Evolutionary conservation across 2,113 vertebrate genomes (phyloP).

Genomic region (Passer domesticus): DNA sequence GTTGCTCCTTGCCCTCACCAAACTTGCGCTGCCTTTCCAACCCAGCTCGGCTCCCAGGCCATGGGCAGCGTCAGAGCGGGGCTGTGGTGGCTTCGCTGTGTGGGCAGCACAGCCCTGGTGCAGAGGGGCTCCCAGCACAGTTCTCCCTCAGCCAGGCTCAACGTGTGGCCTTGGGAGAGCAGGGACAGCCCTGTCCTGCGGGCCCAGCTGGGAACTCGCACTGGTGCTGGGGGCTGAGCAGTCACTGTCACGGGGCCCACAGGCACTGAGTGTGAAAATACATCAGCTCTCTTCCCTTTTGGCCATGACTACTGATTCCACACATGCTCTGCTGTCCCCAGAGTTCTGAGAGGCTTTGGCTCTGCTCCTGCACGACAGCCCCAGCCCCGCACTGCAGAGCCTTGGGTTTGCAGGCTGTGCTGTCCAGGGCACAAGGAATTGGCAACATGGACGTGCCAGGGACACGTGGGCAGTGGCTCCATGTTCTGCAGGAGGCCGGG

Average conservation of each 20-base stretch:
- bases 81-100: no score
- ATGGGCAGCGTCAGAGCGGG: background rate
- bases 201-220: background rate
- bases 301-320: no score
- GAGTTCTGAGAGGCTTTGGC: background rate
- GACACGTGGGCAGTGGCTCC: background rate
- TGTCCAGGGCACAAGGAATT: background rate
- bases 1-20: background rate
- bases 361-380: background rate
- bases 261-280: no score
- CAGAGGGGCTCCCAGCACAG: background rate
- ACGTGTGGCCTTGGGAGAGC: rapidly evolving
- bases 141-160: background rate
- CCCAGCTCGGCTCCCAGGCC: background rate
- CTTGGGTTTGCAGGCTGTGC: background rate
- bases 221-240: background rate
- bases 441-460: background rate
- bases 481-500: background rate
- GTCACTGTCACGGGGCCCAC: background rate
- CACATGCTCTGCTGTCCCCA: background rate
- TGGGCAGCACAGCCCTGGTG: background rate
- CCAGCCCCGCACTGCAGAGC: background rate
- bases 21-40: background rate
- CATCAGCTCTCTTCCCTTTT: background rate
- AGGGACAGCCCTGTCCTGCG: background rate